Percentiles rank a stretch among this genome's conserved stretches.
phyloP scores from a whole-genome alignment of 2,113 vertebrate genomes.

The Xenopus laevis region DNA sequence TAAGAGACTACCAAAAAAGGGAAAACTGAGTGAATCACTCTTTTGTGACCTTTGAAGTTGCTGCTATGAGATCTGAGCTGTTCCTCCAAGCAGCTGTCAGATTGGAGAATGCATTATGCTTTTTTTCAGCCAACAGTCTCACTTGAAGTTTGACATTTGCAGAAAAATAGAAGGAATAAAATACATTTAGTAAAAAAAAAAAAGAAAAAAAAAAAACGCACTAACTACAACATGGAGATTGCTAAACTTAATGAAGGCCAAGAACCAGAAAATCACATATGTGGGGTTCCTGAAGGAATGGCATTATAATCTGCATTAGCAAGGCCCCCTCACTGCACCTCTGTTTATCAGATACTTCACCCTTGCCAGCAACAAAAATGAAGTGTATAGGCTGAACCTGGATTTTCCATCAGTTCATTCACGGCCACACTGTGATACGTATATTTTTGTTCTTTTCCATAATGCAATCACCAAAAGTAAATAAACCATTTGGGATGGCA shows the following conservation, averaged over 20 bases:
- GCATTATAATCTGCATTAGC: neutral
- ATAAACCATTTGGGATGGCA: no score
- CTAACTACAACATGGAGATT: slow-evolving; percentile 18
- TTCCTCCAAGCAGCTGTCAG: slow-evolving; percentile 36
- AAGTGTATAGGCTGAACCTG: no score
- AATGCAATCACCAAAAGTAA: no score
- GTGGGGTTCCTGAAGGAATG: neutral
- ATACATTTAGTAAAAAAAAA: slow-evolving; percentile 17
- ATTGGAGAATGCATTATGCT: slow-evolving; percentile 32
- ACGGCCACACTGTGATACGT: no score
- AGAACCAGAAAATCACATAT: neutral
- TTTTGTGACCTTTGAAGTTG: slow-evolving; percentile 28
- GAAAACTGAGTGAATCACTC: slow-evolving; percentile 25
- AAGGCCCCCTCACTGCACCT: neutral
- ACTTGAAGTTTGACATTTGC: slow-evolving; percentile 42
- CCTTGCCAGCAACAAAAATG: no score
- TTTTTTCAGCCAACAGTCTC: slow-evolving; percentile 21
- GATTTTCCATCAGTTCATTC: no score
- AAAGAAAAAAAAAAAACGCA: neutral
- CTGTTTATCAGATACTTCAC: no score
- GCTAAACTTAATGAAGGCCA: slow-evolving; percentile 19
- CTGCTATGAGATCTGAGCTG: slow-evolving; percentile 16
- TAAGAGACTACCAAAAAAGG: slow-evolving; percentile 1
- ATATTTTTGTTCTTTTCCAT: no score
- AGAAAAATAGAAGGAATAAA: slow-evolving; percentile 28